Evolutionary conservation across 2,888 invertebrate species (phyloP).

Genomic region (Euplagia quadripunctaria): DNA sequence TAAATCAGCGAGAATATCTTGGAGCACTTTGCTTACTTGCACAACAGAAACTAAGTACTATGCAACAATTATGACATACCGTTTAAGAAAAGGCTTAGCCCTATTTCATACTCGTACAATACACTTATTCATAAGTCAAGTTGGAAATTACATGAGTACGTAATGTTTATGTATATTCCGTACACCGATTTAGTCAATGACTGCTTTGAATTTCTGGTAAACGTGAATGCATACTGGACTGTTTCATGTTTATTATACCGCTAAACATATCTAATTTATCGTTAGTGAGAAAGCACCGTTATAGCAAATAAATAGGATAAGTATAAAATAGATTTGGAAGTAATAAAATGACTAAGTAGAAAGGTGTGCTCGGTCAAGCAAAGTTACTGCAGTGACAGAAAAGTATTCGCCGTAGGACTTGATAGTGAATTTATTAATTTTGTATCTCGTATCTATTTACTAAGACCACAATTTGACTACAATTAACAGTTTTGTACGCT

Average conservation of each 20-base stretch:
- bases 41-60: slow-evolving; percentile 2
- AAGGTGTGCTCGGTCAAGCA: too few relatives aligned
- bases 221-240: slow-evolving; percentile 21
- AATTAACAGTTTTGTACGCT: too few relatives aligned
- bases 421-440: too few relatives aligned
- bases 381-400: too few relatives aligned
- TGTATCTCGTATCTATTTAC: too few relatives aligned
- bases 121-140: slow-evolving; percentile 53
- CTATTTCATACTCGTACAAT: slow-evolving; percentile 50
- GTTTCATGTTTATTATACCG: slow-evolving; percentile 35
- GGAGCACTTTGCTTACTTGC: slow-evolving; percentile 15
- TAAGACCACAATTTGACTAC: too few relatives aligned
- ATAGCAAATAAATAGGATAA: slow-evolving; percentile 2
- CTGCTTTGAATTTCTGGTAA: slow-evolving; percentile 31
- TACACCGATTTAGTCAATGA: slow-evolving; percentile 39
- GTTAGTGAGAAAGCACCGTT: slow-evolving; percentile 14
- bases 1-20: slow-evolving; percentile 43
- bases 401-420: too few relatives aligned
- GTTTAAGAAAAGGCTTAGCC: slow-evolving; percentile 38
- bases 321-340: background rate
- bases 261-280: slow-evolving; percentile 34
- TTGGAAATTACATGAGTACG: slow-evolving; percentile 46
- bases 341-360: background rate
- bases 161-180: slow-evolving; percentile 49
- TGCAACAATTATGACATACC: slow-evolving; percentile 49